Evolutionary conservation across 2,888 invertebrate species (phyloP).

Genomic region (Sinotaia quadrata): DNA sequence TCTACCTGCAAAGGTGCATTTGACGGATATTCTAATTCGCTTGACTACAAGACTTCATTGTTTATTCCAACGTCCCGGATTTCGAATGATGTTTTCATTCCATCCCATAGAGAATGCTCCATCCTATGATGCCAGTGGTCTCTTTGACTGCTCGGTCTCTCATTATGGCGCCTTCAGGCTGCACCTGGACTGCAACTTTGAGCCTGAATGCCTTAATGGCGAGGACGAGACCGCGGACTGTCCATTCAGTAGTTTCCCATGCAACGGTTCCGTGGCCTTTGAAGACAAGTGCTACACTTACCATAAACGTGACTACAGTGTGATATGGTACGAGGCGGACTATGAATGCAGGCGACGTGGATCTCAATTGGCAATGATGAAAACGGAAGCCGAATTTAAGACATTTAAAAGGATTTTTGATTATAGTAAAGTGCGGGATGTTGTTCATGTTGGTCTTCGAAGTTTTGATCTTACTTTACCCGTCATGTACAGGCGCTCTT

Average conservation of each 20-base stretch:
- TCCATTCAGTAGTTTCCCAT: conserved; percentile 11
- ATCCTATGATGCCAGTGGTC: not conserved
- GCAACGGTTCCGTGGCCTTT: conserved; percentile 3
- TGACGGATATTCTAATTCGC: not conserved
- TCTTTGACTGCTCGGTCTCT: conserved; percentile 16
- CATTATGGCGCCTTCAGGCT: conserved; percentile 3
- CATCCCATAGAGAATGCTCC: not conserved
- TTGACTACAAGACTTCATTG: not conserved
- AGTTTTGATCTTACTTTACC: not conserved
- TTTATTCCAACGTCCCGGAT: not conserved
- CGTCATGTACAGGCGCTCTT: conserved; percentile 1
- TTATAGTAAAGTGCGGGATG: not conserved
- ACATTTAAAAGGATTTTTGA: conserved; percentile 1
- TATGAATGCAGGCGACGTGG: not conserved
- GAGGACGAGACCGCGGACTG: conserved; percentile 8
- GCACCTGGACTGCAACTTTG: conserved; percentile 20
- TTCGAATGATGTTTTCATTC: not conserved
- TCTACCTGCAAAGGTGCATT: no score
- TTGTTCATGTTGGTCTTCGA: conserved; percentile 5
- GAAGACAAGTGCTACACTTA: conserved; percentile 10
- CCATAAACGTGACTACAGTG: no score
- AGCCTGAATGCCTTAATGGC: not conserved
- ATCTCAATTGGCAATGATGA: conserved; percentile 1
- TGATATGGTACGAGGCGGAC: not conserved
- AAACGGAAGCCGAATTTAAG: conserved; percentile 7